These are phyloP conservation scores for Hapalemur alaotrensis DNA, from an alignment of 2,797 vertebrate genomes.

Conservation along the genomic window DNA sequence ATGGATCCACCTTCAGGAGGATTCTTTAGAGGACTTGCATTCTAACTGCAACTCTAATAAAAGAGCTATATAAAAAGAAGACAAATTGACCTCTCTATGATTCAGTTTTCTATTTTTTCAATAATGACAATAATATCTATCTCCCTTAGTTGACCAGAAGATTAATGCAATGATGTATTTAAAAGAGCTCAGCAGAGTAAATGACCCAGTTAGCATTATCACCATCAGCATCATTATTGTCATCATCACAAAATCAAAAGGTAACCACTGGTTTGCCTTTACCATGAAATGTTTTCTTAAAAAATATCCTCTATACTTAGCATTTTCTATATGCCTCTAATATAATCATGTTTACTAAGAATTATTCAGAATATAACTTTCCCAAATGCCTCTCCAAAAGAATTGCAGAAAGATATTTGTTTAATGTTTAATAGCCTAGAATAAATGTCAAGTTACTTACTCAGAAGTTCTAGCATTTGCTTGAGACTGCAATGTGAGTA, in stretches of 20 bases:
- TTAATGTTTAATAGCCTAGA: background rate
- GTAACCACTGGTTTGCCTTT: background rate
- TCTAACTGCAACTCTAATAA: background rate
- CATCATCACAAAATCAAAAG: background rate
- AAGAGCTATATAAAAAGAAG: background rate
- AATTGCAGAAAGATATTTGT: background rate
- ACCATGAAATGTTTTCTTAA: background rate
- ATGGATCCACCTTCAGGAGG: background rate
- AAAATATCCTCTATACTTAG: background rate
- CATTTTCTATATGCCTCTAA: background rate
- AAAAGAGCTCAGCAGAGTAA: background rate
- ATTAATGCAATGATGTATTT: background rate
- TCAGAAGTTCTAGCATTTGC: background rate
- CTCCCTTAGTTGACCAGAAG: background rate
- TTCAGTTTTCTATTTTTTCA: background rate
- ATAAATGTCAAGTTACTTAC: background rate
- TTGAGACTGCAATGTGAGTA: background rate
- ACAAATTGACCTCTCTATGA: background rate
- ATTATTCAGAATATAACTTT: conserved; percentile 16
- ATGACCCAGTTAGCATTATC: background rate
- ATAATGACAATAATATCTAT: background rate
- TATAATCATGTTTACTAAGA: background rate
- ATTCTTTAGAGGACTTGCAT: background rate
- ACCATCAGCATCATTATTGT: background rate
- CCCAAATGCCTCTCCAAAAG: background rate